Percentiles rank a stretch among this genome's conserved stretches.
Evolutionary conservation across 2,888 invertebrate genomes (phyloP).

Genomic region (Drosophila nr. perissopoda): DNA sequence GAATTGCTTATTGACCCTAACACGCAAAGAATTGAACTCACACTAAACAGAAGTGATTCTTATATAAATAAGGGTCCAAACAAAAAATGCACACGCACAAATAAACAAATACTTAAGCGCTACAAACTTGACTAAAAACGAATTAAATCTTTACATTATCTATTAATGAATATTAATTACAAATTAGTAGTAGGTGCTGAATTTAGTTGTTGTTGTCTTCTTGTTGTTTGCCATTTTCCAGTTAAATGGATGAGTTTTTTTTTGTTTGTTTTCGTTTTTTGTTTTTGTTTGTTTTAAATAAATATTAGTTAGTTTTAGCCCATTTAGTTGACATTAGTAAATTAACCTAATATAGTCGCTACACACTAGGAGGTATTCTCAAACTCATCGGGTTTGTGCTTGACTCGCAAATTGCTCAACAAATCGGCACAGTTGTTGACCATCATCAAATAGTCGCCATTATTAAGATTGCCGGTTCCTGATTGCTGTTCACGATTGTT

Average conservation of each 20-base stretch:
- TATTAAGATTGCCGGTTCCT: slow-evolving; percentile 77
- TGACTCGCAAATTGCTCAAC: slow-evolving; percentile 86
- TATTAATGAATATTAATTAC: slow-evolving; percentile 63
- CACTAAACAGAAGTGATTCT: slow-evolving; percentile 61
- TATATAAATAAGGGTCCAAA: slow-evolving; percentile 44
- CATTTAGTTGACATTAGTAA: slow-evolving; percentile 49
- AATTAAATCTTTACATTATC: slow-evolving; percentile 61
- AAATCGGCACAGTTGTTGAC: slow-evolving; percentile 88
- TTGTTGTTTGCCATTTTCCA: slow-evolving; percentile 26
- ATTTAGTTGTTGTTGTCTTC: slow-evolving; percentile 10
- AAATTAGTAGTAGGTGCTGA: slow-evolving; percentile 62
- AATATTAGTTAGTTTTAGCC: slow-evolving; percentile 64
- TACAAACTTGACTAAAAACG: slow-evolving; percentile 53
- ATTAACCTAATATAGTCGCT: slow-evolving; percentile 68
- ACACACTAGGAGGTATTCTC: slow-evolving; percentile 85
- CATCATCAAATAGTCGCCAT: slow-evolving; percentile 86
- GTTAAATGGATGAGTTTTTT: slow-evolving; percentile 47
- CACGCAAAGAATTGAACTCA: slow-evolving; percentile 65
- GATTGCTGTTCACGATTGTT: slow-evolving; percentile 62
- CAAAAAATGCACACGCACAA: slow-evolving; percentile 59
- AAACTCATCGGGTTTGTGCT: slow-evolving; percentile 85
- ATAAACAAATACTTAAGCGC: slow-evolving; percentile 45
- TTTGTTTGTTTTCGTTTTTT: slow-evolving; percentile 30
- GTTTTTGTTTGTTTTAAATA: slow-evolving; percentile 57
- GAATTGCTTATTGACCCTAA: slow-evolving; percentile 62